Conservation (phyloP, 2,797 vertebrate species). For the Ctenopoma kingsleyae region DNA sequence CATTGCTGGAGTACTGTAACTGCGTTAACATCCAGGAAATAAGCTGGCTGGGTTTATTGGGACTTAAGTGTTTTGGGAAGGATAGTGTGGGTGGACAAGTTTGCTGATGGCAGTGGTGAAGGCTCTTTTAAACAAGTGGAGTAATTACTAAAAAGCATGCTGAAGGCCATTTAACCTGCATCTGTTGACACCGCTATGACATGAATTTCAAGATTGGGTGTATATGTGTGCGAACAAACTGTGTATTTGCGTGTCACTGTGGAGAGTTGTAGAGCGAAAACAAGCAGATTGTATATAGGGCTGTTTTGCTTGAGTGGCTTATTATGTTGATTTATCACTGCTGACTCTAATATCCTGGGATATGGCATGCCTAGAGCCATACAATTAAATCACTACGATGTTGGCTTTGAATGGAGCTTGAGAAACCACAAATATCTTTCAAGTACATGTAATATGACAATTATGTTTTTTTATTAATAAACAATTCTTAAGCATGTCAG, state of each 20-base stretch:
- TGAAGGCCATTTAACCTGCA: conserved; percentile 56
- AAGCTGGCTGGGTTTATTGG: conserved; percentile 53
- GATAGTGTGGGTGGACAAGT: conserved; percentile 63
- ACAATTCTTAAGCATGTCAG: conserved; percentile 31
- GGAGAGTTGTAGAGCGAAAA: conserved; percentile 21
- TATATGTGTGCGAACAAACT: conserved; percentile 4
- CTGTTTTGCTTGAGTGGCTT: conserved; percentile 73
- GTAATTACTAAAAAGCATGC: conserved; percentile 68
- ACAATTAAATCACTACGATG: conserved; percentile 76
- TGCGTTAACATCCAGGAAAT: conserved; percentile 38
- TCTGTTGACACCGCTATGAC: conserved; percentile 48
- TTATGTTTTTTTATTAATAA: conserved; percentile 47
- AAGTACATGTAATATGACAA: conserved; percentile 51
- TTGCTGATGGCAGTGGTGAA: conserved; percentile 56
- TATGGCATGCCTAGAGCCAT: conserved; percentile 65
- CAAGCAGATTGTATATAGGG: conserved; percentile 54
- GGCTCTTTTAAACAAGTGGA: conserved; percentile 53
- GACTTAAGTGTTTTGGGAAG: conserved; percentile 51
- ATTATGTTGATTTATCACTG: conserved; percentile 81
- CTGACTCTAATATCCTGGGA: conserved; percentile 74
- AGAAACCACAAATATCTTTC: conserved; percentile 67
- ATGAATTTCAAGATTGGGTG: conserved; percentile 42
- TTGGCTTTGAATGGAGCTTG: conserved; percentile 59
- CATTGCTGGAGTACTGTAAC: conserved; percentile 36
- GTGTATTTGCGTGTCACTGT: conserved; percentile 4